phyloP scores from a whole-genome alignment of 2,113 vertebrate species.

The Ammodytes dubius region DNA sequence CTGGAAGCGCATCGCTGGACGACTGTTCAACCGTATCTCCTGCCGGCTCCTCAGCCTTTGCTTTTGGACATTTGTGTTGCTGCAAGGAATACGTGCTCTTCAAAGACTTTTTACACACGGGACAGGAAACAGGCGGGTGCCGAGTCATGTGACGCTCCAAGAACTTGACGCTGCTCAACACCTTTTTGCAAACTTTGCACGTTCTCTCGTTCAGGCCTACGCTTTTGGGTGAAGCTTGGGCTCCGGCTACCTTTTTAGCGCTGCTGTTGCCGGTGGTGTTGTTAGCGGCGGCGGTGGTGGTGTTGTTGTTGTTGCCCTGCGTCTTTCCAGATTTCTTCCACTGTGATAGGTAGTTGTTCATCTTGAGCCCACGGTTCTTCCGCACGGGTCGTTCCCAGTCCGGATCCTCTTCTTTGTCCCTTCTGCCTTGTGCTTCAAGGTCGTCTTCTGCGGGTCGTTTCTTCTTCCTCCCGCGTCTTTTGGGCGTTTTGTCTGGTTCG shows the following conservation, averaged over 20 bases:
- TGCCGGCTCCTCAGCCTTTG: constrained; percentile 5
- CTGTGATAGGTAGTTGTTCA: constrained; percentile 78
- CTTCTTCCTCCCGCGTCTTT: constrained; percentile 66
- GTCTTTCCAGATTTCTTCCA: constrained; percentile 68
- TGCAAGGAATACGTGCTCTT: constrained; percentile 73
- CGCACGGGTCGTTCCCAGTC: constrained; percentile 71
- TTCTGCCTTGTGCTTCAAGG: constrained; percentile 36
- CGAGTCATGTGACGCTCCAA: constrained; percentile 71
- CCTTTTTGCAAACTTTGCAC: constrained; percentile 71
- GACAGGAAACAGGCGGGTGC: constrained; percentile 66
- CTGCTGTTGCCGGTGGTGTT: neutral
- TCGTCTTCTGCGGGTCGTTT: constrained; percentile 55
- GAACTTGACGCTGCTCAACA: constrained; percentile 61
- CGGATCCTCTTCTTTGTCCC: neutral
- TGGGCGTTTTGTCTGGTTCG: constrained; percentile 44
- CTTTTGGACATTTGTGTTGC: constrained; percentile 69
- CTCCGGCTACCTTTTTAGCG: constrained; percentile 4
- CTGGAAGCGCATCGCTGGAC: constrained; percentile 13
- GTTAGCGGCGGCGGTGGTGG: no score
- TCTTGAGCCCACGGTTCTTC: constrained; percentile 79
- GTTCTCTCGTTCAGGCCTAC: constrained; percentile 65
- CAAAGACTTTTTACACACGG: constrained; percentile 66
- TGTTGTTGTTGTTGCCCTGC: neutral
- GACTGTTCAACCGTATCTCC: constrained; percentile 49
- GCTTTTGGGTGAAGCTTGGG: constrained; percentile 33